These are phyloP conservation scores for Uloborus diversus DNA, from an alignment of 1,140 invertebrate species.

Conservation along the genomic window DNA sequence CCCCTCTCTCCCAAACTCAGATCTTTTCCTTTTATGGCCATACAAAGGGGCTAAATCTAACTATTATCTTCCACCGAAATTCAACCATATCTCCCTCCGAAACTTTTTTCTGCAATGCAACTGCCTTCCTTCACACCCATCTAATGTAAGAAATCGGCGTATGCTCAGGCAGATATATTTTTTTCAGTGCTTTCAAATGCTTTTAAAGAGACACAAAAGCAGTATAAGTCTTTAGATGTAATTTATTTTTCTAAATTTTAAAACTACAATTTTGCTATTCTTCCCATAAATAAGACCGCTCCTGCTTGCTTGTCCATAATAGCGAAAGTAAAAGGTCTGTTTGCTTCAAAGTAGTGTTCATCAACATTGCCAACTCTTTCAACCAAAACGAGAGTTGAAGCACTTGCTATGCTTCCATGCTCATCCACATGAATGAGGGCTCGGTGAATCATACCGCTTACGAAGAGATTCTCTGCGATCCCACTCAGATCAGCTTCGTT, in stretches of 20 bases:
- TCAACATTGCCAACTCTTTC: slow-evolving; percentile 58
- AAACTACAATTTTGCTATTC: slow-evolving; percentile 46
- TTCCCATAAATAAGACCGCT: slow-evolving; percentile 74
- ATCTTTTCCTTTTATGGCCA: too few species aligned
- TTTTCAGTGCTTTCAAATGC: too few species aligned
- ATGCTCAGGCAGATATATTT: too few species aligned
- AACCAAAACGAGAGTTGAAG: slow-evolving; percentile 50
- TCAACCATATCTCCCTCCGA: too few species aligned
- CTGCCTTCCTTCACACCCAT: too few species aligned
- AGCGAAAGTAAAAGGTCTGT: slow-evolving; percentile 78
- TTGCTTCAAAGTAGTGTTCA: slow-evolving; percentile 72
- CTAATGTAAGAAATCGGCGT: too few species aligned
- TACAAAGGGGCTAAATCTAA: too few species aligned
- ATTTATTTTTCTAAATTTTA: background rate
- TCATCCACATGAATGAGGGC: slow-evolving; percentile 59
- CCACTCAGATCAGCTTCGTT: slow-evolving; percentile 59
- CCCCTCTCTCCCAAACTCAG: too few species aligned
- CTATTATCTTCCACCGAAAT: too few species aligned
- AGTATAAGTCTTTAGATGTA: too few species aligned
- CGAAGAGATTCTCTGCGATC: slow-evolving; percentile 48
- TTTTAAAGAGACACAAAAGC: too few species aligned
- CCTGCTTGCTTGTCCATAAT: slow-evolving; percentile 73
- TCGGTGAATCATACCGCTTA: slow-evolving; percentile 58
- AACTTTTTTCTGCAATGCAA: too few species aligned
- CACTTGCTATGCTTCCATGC: slow-evolving; percentile 58